A percentile compares a stretch with the other conserved stretches of the same genome.
Conservation (phyloP, 1,140 invertebrate genomes). For the Drosophila busckii region DNA sequence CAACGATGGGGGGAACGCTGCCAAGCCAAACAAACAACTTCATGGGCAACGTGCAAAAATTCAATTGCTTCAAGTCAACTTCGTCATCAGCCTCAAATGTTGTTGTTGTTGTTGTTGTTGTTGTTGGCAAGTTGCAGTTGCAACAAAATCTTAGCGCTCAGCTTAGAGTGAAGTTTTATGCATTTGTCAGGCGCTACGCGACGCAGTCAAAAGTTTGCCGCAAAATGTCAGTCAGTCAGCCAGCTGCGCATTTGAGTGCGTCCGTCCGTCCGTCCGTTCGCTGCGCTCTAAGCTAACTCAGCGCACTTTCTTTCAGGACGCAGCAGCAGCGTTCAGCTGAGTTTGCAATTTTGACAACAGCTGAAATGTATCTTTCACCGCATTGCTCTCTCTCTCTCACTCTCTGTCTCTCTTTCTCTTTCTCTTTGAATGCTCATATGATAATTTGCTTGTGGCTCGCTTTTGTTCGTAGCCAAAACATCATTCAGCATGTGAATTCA, state of each 20-base stretch:
- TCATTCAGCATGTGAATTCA: constrained; percentile 43
- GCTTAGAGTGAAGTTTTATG: constrained; percentile 53
- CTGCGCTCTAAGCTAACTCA: constrained; percentile 1
- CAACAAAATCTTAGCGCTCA: constrained; percentile 41
- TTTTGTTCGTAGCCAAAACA: constrained; percentile 10
- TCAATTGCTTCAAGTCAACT: constrained; percentile 71
- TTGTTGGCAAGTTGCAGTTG: constrained; percentile 30
- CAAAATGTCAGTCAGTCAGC: constrained; percentile 69
- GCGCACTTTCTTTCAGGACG: constrained; percentile 68
- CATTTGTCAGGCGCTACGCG: constrained; percentile 72
- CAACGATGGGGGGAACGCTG: constrained; percentile 30
- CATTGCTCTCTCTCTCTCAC: not conserved
- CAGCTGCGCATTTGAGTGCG: constrained; percentile 7
- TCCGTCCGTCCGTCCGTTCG: not conserved
- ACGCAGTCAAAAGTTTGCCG: constrained; percentile 41
- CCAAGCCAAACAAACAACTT: constrained; percentile 76
- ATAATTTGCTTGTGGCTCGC: constrained; percentile 13
- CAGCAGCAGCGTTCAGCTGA: constrained; percentile 53
- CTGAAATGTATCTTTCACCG: constrained; percentile 76
- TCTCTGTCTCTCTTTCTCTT: not conserved
- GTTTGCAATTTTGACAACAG: constrained; percentile 71
- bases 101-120: constrained; percentile 8
- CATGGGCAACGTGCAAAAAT: constrained; percentile 77
- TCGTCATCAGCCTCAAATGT: constrained; percentile 19
- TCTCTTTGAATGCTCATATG: constrained; percentile 3